phyloP scores from a whole-genome alignment of 2,888 invertebrate genomes.

The Lepas anatifera region DNA sequence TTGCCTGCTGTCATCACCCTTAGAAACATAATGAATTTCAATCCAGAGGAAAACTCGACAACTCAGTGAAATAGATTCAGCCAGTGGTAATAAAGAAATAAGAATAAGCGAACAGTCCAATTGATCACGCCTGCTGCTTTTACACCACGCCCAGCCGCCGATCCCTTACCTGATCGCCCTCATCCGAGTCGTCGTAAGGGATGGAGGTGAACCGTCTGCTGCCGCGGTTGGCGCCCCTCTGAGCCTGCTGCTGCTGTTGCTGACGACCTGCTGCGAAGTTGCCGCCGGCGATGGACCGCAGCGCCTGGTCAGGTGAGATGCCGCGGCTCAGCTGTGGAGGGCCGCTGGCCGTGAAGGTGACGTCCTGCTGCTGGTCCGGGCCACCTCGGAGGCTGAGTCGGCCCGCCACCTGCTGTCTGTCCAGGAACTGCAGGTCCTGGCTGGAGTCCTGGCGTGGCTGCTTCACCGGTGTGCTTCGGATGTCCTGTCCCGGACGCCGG shows the following conservation, averaged over 20 bases:
- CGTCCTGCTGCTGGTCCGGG: not conserved
- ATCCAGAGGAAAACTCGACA: not conserved
- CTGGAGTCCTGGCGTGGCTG: not conserved
- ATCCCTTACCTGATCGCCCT: not conserved
- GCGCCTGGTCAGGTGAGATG: not conserved
- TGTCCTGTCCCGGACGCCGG: not conserved
- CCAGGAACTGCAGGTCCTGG: not conserved
- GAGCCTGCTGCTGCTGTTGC: not conserved
- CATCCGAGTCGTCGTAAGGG: not conserved
- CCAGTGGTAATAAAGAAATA: not conserved
- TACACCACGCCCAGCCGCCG: not conserved
- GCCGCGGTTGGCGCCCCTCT: not conserved
- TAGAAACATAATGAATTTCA: not conserved
- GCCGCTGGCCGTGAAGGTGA: not conserved
- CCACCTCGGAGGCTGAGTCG: not conserved
- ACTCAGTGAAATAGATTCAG: not conserved
- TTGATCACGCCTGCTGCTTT: not conserved
- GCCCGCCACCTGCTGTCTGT: not conserved
- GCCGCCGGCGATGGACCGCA: not conserved
- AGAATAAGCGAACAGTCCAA: not conserved
- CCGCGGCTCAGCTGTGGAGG: not conserved
- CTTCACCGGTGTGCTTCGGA: not conserved
- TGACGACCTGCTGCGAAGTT: not conserved
- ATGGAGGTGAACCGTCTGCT: not conserved
- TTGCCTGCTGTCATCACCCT: no score